Evolutionary conservation across 2,113 vertebrate species (phyloP), one percentile per base, ranked within the genome.

Genomic region (Merops nubicus): DNA sequence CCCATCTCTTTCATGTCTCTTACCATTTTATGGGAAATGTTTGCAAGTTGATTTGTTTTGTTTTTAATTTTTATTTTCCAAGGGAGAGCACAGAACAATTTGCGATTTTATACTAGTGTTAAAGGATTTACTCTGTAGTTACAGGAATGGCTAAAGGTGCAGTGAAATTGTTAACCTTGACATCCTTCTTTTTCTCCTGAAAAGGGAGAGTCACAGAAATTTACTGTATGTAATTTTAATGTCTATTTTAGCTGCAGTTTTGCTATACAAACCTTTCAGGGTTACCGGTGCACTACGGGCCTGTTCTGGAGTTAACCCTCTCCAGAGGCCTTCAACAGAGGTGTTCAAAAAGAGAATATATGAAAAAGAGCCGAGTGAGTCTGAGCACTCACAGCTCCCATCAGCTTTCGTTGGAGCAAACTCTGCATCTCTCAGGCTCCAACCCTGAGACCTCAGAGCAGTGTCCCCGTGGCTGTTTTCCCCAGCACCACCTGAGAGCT

Each of bases 71-170:
- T 94, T 53, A 10, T 91, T 96, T 96, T 95, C 92, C 51, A 51
- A 97, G 97, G 93, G 97, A 85, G 97, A 98, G 95, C 97, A 84
- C 94, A 93, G 97, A 98, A 96, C 86, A 95, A 87, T 88, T 96
- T 91, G 70, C 1, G 17, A 92, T 95, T 97, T 94, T 91, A 72
- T 73, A 31, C 88, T 72, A 60, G 88, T 95, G 78, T 95, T 93
- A 96, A 95, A 88, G 85, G 95, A 94, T 96, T 96, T 96, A 75
- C 80, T 97, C 96, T 92, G 82, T 95, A 87, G 60, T 93, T 83
- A 76, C 23, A 68, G 65, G 79, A 97, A 93, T 88, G 81, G 91
- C 84, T 84, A 62, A 96, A 89, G 56, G 64, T 95, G 91, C 92
- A 91, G 59, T 96, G 91, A 89, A 96, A 76, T 63, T 42, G 83